phyloP scores from a whole-genome alignment of 2,888 invertebrate genomes.

The Nephrocerus scutellatus region DNA sequence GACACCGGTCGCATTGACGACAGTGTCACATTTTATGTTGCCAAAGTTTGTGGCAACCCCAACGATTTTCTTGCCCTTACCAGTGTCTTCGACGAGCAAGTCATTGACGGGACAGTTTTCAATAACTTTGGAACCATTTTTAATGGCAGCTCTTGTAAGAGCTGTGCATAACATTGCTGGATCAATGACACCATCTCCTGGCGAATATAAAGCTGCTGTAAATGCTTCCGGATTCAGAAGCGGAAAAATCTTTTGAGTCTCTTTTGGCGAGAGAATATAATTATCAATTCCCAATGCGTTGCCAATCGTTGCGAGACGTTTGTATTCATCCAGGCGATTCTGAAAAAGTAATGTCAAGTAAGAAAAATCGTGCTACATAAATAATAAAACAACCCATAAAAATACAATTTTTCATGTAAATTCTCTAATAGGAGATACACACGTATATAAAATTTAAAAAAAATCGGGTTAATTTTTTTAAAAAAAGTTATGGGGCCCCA shows the following conservation, averaged over 20 bases:
- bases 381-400: too few relatives aligned
- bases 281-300: constrained; percentile 72
- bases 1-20: constrained; percentile 67
- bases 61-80: constrained; percentile 53
- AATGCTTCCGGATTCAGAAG: constrained; percentile 68
- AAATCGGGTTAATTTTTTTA: too few relatives aligned
- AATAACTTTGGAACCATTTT: constrained; percentile 63
- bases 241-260: constrained; percentile 70
- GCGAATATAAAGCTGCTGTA: constrained; percentile 68
- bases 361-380: too few relatives aligned
- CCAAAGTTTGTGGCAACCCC: constrained; percentile 70
- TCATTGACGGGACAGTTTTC: constrained; percentile 70
- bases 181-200: constrained; percentile 78
- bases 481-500: too few relatives aligned
- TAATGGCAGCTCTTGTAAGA: constrained; percentile 63
- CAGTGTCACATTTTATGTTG: constrained; percentile 64
- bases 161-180: constrained; percentile 74
- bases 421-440: too few relatives aligned
- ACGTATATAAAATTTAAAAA: too few relatives aligned
- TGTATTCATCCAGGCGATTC: constrained; percentile 77
- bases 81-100: constrained; percentile 60
- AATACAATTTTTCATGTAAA: too few relatives aligned
- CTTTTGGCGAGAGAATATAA: constrained; percentile 61
- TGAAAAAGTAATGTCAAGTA: constrained; percentile 44
- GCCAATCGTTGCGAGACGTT: constrained; percentile 71